These are phyloP conservation scores for Crotalus horridus DNA, from an alignment of 2,113 vertebrate species.

Conservation along the genomic window DNA sequence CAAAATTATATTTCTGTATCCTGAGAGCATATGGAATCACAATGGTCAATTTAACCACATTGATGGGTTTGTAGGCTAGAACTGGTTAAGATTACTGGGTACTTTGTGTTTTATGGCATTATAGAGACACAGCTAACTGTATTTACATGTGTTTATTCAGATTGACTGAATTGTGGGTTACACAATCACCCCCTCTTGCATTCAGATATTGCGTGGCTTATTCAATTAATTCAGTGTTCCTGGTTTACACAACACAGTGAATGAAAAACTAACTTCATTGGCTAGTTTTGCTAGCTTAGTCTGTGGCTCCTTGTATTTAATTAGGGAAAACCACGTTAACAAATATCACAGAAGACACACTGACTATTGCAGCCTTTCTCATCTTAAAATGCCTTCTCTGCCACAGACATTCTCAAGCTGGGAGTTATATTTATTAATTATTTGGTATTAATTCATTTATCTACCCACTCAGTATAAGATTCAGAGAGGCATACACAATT, in stretches of 20 bases:
- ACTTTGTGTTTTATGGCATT: neutral
- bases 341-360: neutral
- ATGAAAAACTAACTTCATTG: neutral
- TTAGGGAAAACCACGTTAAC: neutral
- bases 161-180: neutral
- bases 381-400: neutral
- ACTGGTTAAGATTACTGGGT: neutral
- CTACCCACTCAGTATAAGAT: neutral
- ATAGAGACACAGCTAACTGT: neutral
- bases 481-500: neutral
- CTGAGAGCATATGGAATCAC: neutral
- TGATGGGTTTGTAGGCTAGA: neutral
- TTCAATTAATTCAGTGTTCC: neutral
- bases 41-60: neutral
- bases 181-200: neutral
- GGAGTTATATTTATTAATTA: neutral
- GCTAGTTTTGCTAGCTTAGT: neutral
- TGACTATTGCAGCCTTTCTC: neutral
- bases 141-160: neutral
- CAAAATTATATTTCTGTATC: neutral
- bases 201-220: neutral
- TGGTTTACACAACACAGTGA: neutral
- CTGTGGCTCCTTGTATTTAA: neutral
- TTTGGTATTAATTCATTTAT: neutral
- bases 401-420: neutral